These are phyloP conservation scores for Hylyphantes graminicola DNA, from an alignment of 1,140 invertebrate species.

Conservation along the genomic window DNA sequence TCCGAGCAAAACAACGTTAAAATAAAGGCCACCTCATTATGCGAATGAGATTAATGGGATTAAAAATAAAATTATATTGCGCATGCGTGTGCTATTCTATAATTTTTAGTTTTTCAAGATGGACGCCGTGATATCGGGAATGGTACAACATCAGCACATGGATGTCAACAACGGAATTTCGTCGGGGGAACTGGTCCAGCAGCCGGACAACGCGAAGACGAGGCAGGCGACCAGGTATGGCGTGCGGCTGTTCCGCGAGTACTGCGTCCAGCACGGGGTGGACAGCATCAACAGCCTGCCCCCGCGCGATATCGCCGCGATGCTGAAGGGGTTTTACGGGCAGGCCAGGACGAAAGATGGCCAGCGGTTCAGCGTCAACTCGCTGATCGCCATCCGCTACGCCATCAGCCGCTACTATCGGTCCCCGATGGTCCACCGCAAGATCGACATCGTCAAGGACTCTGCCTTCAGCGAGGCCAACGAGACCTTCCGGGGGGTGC, in stretches of 20 bases:
- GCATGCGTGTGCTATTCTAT: conserved; percentile 60
- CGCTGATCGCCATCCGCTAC: conserved; percentile 62
- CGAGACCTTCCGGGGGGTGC: conserved; percentile 58
- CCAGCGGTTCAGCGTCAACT: conserved; percentile 62
- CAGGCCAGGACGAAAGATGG: conserved; percentile 62
- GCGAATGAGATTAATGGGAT: conserved; percentile 61
- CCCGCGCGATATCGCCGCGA: conserved; percentile 57
- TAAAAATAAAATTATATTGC: conserved; percentile 61
- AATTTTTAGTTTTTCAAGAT: conserved; percentile 61
- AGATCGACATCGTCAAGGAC: conserved; percentile 62
- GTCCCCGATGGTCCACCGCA: conserved; percentile 58
- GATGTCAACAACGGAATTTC: conserved; percentile 12
- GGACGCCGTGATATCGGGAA: conserved; percentile 55
- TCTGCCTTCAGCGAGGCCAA: conserved; percentile 61
- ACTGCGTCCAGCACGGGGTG: conserved; percentile 58
- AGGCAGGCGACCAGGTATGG: conserved; percentile 61
- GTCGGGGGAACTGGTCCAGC: background rate
- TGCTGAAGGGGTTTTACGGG: conserved; percentile 62
- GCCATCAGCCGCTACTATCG: conserved; percentile 62
- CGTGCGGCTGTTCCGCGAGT: conserved; percentile 60
- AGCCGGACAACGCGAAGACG: conserved; percentile 61
- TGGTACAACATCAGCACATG: conserved; percentile 52
- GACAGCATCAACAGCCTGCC: conserved; percentile 58
- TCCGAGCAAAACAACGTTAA: conserved; percentile 54
- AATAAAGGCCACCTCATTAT: conserved; percentile 61